Conservation (phyloP, 1,140 invertebrate species). For the Drosophila ogumai region DNA sequence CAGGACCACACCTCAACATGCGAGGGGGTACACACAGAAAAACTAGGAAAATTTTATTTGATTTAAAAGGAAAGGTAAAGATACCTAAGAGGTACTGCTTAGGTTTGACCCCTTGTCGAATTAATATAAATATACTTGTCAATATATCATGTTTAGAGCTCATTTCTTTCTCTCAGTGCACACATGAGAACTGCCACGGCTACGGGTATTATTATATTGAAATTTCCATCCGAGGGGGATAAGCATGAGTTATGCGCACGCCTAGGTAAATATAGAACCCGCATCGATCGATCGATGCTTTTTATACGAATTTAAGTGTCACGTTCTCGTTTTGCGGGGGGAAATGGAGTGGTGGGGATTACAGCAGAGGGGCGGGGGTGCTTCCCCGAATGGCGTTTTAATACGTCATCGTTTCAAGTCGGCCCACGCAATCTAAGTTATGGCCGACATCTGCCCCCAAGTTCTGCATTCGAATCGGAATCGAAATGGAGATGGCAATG, state of each 20-base stretch:
- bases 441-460: slow-evolving; percentile 74
- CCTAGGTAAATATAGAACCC: slow-evolving; percentile 81
- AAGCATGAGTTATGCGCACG: slow-evolving; percentile 76
- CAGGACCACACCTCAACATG: slow-evolving; percentile 71
- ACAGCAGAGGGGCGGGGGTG: slow-evolving; percentile 3
- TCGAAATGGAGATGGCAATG: slow-evolving; percentile 48
- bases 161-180: slow-evolving; percentile 1
- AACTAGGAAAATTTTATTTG: too few species aligned
- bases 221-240: slow-evolving; percentile 55
- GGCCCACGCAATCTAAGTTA: slow-evolving; percentile 78
- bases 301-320: slow-evolving; percentile 82
- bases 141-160: too few species aligned
- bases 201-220: slow-evolving; percentile 53
- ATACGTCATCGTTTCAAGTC: slow-evolving; percentile 79
- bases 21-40: slow-evolving; percentile 21
- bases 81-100: background rate
- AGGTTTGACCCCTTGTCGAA: background rate
- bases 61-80: too few species aligned
- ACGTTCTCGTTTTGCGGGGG: slow-evolving; percentile 51
- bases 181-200: slow-evolving; percentile 1
- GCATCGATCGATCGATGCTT: slow-evolving; percentile 79
- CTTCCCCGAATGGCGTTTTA: slow-evolving; percentile 70
- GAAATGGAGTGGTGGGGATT: slow-evolving; percentile 22
- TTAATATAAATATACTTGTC: too few species aligned
- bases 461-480: slow-evolving; percentile 53